Evolutionary conservation across 1,140 invertebrate species (phyloP).

Genomic region (Akabosia matsudoensis): DNA sequence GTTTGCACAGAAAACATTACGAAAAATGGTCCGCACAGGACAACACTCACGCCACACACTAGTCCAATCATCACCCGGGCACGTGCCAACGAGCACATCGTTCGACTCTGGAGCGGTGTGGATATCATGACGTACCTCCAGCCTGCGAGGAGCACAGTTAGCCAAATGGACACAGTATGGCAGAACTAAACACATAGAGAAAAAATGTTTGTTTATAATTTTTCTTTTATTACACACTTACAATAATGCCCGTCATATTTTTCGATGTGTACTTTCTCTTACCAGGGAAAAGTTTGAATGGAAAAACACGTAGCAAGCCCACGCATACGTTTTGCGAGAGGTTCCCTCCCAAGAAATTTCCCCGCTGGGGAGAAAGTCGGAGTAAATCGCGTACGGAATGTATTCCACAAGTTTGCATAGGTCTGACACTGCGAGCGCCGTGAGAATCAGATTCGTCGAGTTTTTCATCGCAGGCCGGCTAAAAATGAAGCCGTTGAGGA

Average conservation of each 20-base stretch:
- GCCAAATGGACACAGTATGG: constrained; percentile 82
- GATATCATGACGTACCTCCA: constrained; percentile 69
- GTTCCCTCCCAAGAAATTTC: no score
- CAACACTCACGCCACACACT: background rate
- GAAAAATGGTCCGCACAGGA: background rate
- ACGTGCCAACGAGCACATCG: constrained; percentile 63
- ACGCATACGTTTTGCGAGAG: constrained; percentile 46
- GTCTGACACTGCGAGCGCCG: constrained; percentile 58
- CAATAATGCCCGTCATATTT: background rate
- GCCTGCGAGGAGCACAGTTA: constrained; percentile 76
- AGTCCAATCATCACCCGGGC: background rate
- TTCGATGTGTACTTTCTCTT: background rate
- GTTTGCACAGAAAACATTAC: background rate
- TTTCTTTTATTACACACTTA: background rate
- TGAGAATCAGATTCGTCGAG: constrained; percentile 59
- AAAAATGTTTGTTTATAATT: background rate
- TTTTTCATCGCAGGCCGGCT: constrained; percentile 65
- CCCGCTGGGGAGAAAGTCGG: constrained; percentile 53
- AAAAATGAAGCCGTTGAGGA: constrained; percentile 90
- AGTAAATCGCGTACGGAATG: constrained; percentile 58
- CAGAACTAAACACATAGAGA: constrained; percentile 64
- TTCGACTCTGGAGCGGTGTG: constrained; percentile 60
- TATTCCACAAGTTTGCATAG: constrained; percentile 55
- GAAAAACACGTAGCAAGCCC: constrained; percentile 51
- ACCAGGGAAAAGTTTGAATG: constrained; percentile 55